These are phyloP conservation scores for Drepanosiphum platanoidis DNA, from an alignment of 2,888 invertebrate species.

Conservation along the genomic window DNA sequence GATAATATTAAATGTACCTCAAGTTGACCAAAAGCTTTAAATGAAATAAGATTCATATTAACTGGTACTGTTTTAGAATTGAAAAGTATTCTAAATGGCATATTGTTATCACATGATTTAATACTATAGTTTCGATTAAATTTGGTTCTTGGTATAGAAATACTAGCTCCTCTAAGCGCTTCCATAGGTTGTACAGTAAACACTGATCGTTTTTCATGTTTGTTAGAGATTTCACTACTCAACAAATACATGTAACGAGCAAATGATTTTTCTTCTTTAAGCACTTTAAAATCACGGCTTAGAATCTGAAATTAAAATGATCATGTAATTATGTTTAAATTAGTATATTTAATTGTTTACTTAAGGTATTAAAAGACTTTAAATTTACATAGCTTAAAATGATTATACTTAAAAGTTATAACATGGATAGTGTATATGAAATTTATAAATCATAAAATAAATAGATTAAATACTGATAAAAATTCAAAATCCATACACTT, in stretches of 20 bases:
- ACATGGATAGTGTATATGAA: too few species aligned
- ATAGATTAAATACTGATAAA: too few species aligned
- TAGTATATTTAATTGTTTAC: background rate
- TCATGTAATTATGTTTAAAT: background rate
- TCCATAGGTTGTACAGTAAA: conserved; percentile 55
- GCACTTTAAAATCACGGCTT: conserved; percentile 51
- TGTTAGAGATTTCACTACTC: conserved; percentile 53
- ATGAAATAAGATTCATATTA: conserved; percentile 52
- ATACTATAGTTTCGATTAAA: conserved; percentile 44
- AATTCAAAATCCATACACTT: too few species aligned
- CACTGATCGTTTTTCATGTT: conserved; percentile 48
- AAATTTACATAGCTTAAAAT: too few species aligned
- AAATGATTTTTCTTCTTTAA: conserved; percentile 59
- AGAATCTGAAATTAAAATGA: conserved; percentile 46
- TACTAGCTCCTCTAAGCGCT: conserved; percentile 54
- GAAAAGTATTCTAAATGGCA: conserved; percentile 51
- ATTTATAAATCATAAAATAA: too few species aligned
- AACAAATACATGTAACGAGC: conserved; percentile 59
- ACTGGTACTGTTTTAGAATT: conserved; percentile 55
- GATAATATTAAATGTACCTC: conserved; percentile 29
- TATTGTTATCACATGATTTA: conserved; percentile 39
- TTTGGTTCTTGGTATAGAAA: conserved; percentile 56
- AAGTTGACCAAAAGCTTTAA: conserved; percentile 51
- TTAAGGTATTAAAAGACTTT: too few species aligned
- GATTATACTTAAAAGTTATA: too few species aligned